Percentiles rank a stretch among this genome's conserved stretches.
These are phyloP conservation scores for Ceyx melanurus DNA, from an alignment of 2,113 vertebrate genomes.

Conservation along the genomic window DNA sequence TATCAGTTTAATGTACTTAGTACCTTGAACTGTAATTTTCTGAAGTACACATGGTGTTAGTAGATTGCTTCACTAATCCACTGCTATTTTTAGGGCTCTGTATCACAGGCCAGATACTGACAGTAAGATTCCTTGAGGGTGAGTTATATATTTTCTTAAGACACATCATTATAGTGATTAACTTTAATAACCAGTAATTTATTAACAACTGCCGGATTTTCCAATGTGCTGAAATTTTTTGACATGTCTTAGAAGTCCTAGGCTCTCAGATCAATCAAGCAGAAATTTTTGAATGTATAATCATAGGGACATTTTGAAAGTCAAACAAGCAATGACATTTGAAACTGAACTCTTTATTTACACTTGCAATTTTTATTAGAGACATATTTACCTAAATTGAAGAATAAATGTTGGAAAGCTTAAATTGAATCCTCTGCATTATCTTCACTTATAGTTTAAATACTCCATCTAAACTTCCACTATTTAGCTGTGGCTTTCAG, in stretches of 20 bases:
- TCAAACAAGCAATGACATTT: neutral
- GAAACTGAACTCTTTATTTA: too few relatives aligned
- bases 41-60: too few relatives aligned
- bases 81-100: too few relatives aligned
- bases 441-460: neutral
- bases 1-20: too few relatives aligned
- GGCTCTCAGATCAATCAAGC: neutral
- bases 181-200: neutral
- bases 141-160: neutral
- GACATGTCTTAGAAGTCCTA: neutral
- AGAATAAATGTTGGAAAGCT: constrained; percentile 31
- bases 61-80: too few relatives aligned
- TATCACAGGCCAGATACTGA: too few relatives aligned
- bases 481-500: neutral
- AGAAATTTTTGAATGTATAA: neutral
- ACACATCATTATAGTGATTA: neutral
- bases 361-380: too few relatives aligned
- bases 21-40: too few relatives aligned
- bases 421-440: neutral
- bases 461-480: neutral
- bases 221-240: neutral
- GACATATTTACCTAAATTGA: constrained; percentile 27
- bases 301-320: constrained; percentile 1
- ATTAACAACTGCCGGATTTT: neutral
- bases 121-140: neutral